Percentiles rank a stretch among this genome's conserved stretches.
Conservation (phyloP, 2,888 invertebrate species). For the Apoderus coryli region DNA sequence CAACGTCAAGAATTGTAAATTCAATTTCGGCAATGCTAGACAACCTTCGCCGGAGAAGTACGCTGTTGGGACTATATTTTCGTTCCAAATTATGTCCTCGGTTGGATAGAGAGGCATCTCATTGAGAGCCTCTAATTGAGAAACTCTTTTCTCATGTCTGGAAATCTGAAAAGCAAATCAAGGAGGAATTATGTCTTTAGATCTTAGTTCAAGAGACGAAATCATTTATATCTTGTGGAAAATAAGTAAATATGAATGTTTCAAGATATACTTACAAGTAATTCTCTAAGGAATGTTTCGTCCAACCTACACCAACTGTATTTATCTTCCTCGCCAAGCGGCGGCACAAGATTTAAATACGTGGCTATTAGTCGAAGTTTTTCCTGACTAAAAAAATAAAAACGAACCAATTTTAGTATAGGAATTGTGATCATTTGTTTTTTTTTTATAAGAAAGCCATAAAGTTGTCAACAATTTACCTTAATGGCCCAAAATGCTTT, state of each 20-base stretch:
- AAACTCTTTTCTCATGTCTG: slow-evolving; percentile 75
- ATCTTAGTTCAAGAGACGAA: no score
- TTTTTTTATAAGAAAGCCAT: no score
- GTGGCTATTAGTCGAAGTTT: slow-evolving; percentile 76
- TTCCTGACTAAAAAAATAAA: slow-evolving; percentile 41
- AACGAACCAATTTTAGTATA: background rate
- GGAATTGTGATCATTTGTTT: no score
- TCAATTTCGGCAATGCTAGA: slow-evolving; percentile 90
- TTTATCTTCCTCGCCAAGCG: slow-evolving; percentile 48
- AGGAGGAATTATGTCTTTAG: no score
- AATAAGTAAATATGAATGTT: slow-evolving; percentile 4
- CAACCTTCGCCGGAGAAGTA: slow-evolving; percentile 94
- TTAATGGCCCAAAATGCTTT: slow-evolving; percentile 70
- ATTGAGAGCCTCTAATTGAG: slow-evolving; percentile 88
- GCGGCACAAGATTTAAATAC: slow-evolving; percentile 74
- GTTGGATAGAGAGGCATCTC: slow-evolving; percentile 98
- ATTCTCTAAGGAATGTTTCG: slow-evolving; percentile 67
- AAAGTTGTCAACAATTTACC: no score
- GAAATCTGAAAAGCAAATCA: slow-evolving; percentile 41
- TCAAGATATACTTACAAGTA: slow-evolving; percentile 63
- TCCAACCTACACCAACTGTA: slow-evolving; percentile 68
- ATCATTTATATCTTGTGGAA: background rate
- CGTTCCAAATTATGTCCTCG: slow-evolving; percentile 97
- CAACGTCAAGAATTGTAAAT: slow-evolving; percentile 93
- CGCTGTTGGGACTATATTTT: slow-evolving; percentile 95